These are phyloP conservation scores for Drosophila pseudoananassae DNA, from an alignment of 1,140 invertebrate genomes.

Conservation along the genomic window DNA sequence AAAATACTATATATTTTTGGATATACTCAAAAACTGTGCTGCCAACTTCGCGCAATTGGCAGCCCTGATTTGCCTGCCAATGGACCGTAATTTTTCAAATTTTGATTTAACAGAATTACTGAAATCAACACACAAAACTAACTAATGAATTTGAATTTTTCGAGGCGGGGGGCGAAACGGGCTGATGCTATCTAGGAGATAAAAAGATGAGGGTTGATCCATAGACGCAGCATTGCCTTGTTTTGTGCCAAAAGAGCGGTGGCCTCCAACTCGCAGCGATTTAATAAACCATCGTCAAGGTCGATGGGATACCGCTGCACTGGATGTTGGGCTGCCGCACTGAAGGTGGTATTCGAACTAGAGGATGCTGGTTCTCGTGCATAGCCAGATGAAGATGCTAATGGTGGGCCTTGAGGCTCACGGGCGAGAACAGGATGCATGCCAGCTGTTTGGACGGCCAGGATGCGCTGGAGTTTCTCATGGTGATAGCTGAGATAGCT, in stretches of 20 bases:
- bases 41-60: not conserved
- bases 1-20: slow-evolving; percentile 3
- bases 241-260: slow-evolving; percentile 55
- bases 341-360: not conserved
- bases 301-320: slow-evolving; percentile 20
- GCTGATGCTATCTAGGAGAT: slow-evolving; percentile 27
- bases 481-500: slow-evolving; percentile 50
- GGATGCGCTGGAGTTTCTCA: slow-evolving; percentile 33
- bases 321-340: not conserved
- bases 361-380: not conserved
- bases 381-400: not conserved
- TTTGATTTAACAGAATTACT: slow-evolving; percentile 16
- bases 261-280: slow-evolving; percentile 44
- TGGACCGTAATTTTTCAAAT: slow-evolving; percentile 1
- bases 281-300: slow-evolving; percentile 44
- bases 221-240: slow-evolving; percentile 49
- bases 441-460: slow-evolving; percentile 17
- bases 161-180: slow-evolving; percentile 1
- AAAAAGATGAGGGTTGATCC: slow-evolving; percentile 49
- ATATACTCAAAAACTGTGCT: not conserved
- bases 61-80: not conserved
- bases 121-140: slow-evolving; percentile 25
- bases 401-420: not conserved
- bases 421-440: slow-evolving; percentile 18
- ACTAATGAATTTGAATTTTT: slow-evolving; percentile 19